phyloP scores from a whole-genome alignment of 92 coral and sea anemone genomes.

The Phenganax marumi region DNA sequence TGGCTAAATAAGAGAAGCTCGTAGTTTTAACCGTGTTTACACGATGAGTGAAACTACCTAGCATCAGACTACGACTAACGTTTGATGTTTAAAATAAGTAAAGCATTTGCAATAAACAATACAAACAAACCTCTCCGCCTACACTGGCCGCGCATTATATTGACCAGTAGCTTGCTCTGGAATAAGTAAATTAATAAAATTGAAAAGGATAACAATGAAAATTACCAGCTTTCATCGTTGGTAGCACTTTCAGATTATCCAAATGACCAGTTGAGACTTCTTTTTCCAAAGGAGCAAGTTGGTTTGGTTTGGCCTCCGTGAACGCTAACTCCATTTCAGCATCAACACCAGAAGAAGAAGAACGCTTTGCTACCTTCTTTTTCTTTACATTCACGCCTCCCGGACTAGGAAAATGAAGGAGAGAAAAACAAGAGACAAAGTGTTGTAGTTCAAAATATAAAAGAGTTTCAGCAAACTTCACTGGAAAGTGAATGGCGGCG shows the following conservation, averaged over 20 bases:
- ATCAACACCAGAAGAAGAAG: not conserved
- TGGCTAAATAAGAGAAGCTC: not conserved
- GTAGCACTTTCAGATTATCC: not conserved
- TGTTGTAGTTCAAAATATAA: not conserved
- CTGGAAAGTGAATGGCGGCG: too few species aligned
- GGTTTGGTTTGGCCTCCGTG: not conserved
- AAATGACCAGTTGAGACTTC: not conserved
- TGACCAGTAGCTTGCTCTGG: too few species aligned
- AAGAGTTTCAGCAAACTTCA: not conserved
- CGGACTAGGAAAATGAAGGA: not conserved
- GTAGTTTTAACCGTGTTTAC: too few species aligned
- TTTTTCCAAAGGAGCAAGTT: slow-evolving; percentile 5
- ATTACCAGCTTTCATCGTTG: not conserved
- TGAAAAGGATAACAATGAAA: not conserved
- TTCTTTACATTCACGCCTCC: not conserved
- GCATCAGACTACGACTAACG: too few species aligned
- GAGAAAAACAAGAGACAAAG: not conserved
- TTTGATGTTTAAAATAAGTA: too few species aligned
- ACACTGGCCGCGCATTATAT: too few species aligned
- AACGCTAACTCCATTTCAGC: not conserved
- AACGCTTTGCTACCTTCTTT: not conserved
- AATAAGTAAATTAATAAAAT: too few species aligned
- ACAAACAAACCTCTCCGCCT: too few species aligned
- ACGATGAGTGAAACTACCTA: too few species aligned
- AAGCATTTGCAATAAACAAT: too few species aligned